Conservation (phyloP, 2,888 invertebrate genomes). For the Eristalinus aeneus region DNA sequence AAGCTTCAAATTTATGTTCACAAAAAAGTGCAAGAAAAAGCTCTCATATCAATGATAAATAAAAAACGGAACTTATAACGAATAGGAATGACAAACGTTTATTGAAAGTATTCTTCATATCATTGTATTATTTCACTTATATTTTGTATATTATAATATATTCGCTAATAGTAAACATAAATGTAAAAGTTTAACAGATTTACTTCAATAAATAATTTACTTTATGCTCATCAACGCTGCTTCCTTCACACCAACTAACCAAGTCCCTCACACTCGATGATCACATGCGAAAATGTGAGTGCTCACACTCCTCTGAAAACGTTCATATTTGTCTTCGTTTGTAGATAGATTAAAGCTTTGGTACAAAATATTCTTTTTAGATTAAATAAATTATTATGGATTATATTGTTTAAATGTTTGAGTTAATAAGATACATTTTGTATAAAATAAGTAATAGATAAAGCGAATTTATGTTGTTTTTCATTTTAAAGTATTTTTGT, state of each 20-base stretch:
- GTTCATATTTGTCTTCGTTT: neutral
- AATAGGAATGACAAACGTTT: slow-evolving; percentile 47
- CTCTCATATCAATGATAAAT: neutral
- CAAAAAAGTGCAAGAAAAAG: too few species aligned
- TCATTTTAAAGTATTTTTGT: neutral
- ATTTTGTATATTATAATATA: slow-evolving; percentile 50
- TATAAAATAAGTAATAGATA: neutral
- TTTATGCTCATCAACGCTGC: slow-evolving; percentile 6
- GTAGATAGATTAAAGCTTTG: neutral
- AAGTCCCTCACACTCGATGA: slow-evolving; percentile 6
- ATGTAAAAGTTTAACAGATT: slow-evolving; percentile 48
- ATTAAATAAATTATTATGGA: neutral
- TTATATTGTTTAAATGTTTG: neutral
- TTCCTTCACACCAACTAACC: neutral
- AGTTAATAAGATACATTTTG: neutral
- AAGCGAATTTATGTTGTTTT: neutral
- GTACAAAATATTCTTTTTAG: neutral
- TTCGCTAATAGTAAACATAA: slow-evolving; percentile 59
- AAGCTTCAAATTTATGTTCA: too few species aligned
- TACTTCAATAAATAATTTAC: slow-evolving; percentile 30
- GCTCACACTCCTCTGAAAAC: neutral
- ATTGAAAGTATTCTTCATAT: slow-evolving; percentile 39
- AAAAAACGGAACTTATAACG: neutral
- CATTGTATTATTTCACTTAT: slow-evolving; percentile 24
- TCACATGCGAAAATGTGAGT: neutral